Evolutionary conservation across 2,888 invertebrate genomes (phyloP).

Genomic region (Bibio marci): DNA sequence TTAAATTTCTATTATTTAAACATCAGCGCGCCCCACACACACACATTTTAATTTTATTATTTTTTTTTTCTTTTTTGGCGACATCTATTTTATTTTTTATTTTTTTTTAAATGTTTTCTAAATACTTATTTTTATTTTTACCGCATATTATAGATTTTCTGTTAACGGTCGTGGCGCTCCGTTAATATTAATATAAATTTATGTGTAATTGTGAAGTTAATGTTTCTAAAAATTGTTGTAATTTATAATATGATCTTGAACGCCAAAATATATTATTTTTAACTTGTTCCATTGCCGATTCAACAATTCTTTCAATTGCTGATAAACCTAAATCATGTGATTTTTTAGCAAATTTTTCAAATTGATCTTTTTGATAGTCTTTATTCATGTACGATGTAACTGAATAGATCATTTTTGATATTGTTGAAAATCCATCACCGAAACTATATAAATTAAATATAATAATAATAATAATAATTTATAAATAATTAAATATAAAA

Average conservation of each 20-base stretch:
- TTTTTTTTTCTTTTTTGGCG: too few species aligned
- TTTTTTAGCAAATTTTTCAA: slow-evolving; percentile 20
- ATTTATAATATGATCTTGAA: slow-evolving; percentile 23
- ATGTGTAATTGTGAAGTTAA: slow-evolving; percentile 26
- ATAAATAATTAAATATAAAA: neutral
- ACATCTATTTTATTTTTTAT: too few species aligned
- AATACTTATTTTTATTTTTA: too few species aligned
- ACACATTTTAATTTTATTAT: too few species aligned
- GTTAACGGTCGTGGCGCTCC: too few species aligned
- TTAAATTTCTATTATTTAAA: too few species aligned
- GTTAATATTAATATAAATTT: slow-evolving; percentile 13
- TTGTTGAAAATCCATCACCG: slow-evolving; percentile 36
- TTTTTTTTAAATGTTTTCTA: too few species aligned
- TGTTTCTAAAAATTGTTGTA: slow-evolving; percentile 23
- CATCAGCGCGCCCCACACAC: too few species aligned
- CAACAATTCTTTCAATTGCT: slow-evolving; percentile 23
- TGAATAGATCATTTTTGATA: slow-evolving; percentile 34
- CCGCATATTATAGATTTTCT: too few species aligned
- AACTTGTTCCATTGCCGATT: slow-evolving; percentile 26
- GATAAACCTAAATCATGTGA: slow-evolving; percentile 22
- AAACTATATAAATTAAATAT: slow-evolving; percentile 22
- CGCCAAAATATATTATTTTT: slow-evolving; percentile 29
- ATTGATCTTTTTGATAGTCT: slow-evolving; percentile 27
- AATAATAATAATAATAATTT: neutral
- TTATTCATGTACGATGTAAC: slow-evolving; percentile 36